Base-by-base conservation (phyloP, 2,888 invertebrate species). In the Notodonta ziczac region DNA sequence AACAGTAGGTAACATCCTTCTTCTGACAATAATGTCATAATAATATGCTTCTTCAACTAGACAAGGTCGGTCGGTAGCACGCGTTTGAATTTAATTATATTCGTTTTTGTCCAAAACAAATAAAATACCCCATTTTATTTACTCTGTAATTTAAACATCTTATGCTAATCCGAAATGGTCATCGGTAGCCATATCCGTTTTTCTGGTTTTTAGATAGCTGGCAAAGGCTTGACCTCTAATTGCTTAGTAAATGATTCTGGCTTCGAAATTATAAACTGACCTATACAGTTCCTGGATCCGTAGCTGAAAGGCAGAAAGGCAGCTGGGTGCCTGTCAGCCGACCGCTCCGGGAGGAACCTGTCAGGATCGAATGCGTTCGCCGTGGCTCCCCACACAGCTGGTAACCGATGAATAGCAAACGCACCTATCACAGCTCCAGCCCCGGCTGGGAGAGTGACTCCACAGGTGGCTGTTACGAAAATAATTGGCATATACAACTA, bases 291-390 rank as follows among this genome's bases (percentile, higher is more conserved):
- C 68, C 94, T 87, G 7, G 92, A 78, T 13, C 94, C 94, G 51
- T 84, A 88, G 67, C 94, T 93, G 65, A 94, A 94, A 0, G 94
- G 93, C 24, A 94, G 58, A 72, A 88, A 94, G 2, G 93, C 83
- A 8, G 90, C 93, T 0, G 94, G 92, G 59, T 93, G 93, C 40
- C 94, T 81, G 56, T 85, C 80, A 1, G 77, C 68, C 0, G 87
- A 88, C 44, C 87, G 82, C 72, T 95, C 95, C 0, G 94, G 94
- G 13, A 94, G 81, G 77, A 96, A 96, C 63, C 95, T 81, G 70
- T 95, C 95, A 0, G 96, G 96, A 69, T 95, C 92, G 74, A 95
- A 96, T 51, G 86, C 87, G 8, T 94, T 85, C 0, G 94, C 95
- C 58, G 94, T 87, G 0, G 94, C 90, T 65, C 94, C 94, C 93